Conservation (phyloP, 2,888 invertebrate species). For the Monochamus alternatus region DNA sequence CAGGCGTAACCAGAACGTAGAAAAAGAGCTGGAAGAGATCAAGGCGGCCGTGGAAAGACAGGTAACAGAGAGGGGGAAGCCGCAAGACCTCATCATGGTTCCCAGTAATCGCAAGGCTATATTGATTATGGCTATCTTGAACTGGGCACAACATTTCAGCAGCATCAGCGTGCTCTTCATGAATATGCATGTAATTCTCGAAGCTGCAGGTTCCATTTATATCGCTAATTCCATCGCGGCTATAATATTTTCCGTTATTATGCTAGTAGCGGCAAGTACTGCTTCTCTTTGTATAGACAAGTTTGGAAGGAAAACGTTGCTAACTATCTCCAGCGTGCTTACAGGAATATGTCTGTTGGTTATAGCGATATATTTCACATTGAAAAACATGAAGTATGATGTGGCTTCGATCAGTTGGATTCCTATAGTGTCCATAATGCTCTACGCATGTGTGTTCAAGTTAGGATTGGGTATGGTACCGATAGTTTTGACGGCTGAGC, state of each 20-base stretch:
- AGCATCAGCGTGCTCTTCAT: constrained; percentile 67
- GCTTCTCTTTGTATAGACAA: constrained; percentile 63
- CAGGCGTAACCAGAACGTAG: constrained; percentile 46
- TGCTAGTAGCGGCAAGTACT: constrained; percentile 61
- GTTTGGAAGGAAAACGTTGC: constrained; percentile 62
- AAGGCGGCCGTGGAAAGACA: constrained; percentile 63
- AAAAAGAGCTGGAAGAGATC: constrained; percentile 29
- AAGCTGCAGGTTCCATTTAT: constrained; percentile 60
- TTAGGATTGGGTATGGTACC: constrained; percentile 68
- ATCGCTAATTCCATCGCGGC: constrained; percentile 55
- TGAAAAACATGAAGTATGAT: constrained; percentile 60
- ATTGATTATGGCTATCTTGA: constrained; percentile 65
- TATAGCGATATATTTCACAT: constrained; percentile 64
- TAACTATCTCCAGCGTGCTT: constrained; percentile 60
- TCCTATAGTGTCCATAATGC: constrained; percentile 63
- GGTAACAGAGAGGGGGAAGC: constrained; percentile 62
- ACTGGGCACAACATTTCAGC: constrained; percentile 66
- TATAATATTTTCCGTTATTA: constrained; percentile 64
- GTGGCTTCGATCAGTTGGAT: constrained; percentile 57
- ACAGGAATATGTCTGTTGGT: constrained; percentile 63
- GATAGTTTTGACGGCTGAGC: constrained; percentile 67
- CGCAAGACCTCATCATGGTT: constrained; percentile 64
- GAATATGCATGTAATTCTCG: constrained; percentile 67
- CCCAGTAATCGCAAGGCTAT: constrained; percentile 65
- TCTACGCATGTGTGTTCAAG: constrained; percentile 66